These are phyloP conservation scores for Isoperla grammatica DNA, from an alignment of 2,888 invertebrate genomes.

Conservation along the genomic window DNA sequence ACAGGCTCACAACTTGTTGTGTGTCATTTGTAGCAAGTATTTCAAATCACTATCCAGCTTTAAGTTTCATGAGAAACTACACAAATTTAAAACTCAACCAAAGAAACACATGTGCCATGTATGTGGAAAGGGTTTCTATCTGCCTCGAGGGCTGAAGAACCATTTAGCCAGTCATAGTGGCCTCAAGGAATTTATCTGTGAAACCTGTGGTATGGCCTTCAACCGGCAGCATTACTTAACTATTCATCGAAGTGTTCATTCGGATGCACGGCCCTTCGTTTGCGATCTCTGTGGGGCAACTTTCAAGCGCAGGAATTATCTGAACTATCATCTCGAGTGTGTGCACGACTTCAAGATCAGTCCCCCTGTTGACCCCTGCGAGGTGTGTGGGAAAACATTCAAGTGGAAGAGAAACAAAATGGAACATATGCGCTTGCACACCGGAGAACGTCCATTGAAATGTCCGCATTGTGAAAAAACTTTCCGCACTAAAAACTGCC, in stretches of 20 bases:
- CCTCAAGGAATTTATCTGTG: slow-evolving; percentile 15
- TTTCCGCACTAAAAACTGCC: slow-evolving; percentile 17
- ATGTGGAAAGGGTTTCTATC: neutral
- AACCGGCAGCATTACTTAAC: neutral
- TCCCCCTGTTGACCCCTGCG: slow-evolving; percentile 12
- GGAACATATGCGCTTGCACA: slow-evolving; percentile 3
- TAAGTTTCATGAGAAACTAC: too few species aligned
- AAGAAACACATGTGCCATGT: neutral
- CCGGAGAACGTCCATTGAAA: too few species aligned
- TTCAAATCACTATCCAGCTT: too few species aligned
- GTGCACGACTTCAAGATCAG: neutral
- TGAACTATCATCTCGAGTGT: slow-evolving; percentile 45
- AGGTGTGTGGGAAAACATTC: slow-evolving; percentile 23
- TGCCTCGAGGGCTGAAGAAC: neutral
- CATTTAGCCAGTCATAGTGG: neutral
- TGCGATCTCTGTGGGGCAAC: slow-evolving; percentile 22
- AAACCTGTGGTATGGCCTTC: slow-evolving; percentile 23
- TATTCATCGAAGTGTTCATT: slow-evolving; percentile 46
- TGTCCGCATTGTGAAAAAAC: slow-evolving; percentile 2
- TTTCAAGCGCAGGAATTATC: slow-evolving; percentile 50
- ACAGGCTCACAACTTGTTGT: too few species aligned
- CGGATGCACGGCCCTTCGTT: slow-evolving; percentile 40
- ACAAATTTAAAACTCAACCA: neutral
- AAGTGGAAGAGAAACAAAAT: slow-evolving; percentile 22
- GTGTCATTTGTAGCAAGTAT: too few species aligned